phyloP scores from a whole-genome alignment of 1,140 invertebrate genomes.

The Drosophila lacertosa region DNA sequence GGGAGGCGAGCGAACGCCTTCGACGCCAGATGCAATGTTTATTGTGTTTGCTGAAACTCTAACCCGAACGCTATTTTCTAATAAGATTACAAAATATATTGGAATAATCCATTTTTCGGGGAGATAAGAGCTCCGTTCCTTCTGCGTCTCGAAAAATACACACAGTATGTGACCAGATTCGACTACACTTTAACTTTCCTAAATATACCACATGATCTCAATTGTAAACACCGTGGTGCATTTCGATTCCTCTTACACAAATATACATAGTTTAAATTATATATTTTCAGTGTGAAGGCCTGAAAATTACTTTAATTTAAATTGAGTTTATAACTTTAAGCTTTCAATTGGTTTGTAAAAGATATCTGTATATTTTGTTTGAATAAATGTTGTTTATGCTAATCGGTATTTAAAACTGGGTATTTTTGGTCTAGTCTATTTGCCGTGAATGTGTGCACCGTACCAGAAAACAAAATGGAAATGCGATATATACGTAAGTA shows the following conservation, averaged over 20 bases:
- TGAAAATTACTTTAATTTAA: too few relatives aligned
- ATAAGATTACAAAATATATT: conserved; percentile 70
- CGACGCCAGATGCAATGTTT: conserved; percentile 7
- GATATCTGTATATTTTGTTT: too few relatives aligned
- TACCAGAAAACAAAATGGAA: not conserved
- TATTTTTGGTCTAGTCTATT: conserved; percentile 2
- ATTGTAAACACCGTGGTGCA: conserved; percentile 62
- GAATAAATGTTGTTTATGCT: too few relatives aligned
- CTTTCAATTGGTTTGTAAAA: too few relatives aligned
- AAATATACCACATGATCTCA: conserved; percentile 17
- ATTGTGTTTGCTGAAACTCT: conserved; percentile 24
- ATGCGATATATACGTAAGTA: not conserved
- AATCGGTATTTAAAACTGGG: too few relatives aligned
- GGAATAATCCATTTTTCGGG: conserved; percentile 76
- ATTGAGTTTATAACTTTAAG: too few relatives aligned
- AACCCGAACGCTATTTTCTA: conserved; percentile 56
- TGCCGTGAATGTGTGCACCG: not conserved
- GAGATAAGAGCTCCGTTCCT: conserved; percentile 72
- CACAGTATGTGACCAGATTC: conserved; percentile 44
- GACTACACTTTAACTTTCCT: conserved; percentile 2
- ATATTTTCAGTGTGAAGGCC: too few relatives aligned
- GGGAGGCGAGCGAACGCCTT: conserved; percentile 18
- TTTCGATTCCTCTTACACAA: not conserved
- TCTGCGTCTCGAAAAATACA: conserved; percentile 79
- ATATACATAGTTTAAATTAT: not conserved